Conservation (phyloP, 2,888 invertebrate genomes). For the Tyria jacobaeae region DNA sequence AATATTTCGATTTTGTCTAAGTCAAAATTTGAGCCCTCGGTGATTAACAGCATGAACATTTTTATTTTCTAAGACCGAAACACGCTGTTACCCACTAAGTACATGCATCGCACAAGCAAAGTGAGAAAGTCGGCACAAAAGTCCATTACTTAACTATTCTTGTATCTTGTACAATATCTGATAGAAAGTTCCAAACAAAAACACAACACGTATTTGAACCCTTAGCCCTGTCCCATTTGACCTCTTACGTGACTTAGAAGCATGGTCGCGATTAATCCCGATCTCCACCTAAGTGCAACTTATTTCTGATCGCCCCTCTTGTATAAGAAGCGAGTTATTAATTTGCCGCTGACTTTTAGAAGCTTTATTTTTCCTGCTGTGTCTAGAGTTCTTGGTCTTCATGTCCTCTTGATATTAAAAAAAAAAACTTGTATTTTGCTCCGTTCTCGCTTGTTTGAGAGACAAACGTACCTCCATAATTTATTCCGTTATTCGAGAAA, state of each 20-base stretch:
- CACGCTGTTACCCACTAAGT: too few relatives aligned
- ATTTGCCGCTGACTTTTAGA: slow-evolving; percentile 23
- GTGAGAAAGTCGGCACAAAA: neutral
- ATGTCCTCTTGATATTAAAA: too few relatives aligned
- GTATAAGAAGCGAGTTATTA: slow-evolving; percentile 41
- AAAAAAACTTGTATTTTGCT: too few relatives aligned
- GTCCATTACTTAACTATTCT: neutral
- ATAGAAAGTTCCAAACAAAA: slow-evolving; percentile 19
- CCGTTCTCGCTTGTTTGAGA: too few relatives aligned
- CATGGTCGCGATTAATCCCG: slow-evolving; percentile 56
- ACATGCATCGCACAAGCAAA: too few relatives aligned
- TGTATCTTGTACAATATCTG: slow-evolving; percentile 10
- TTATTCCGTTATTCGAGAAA: too few relatives aligned
- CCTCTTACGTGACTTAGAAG: slow-evolving; percentile 53
- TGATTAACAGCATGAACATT: too few relatives aligned
- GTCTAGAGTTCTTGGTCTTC: too few relatives aligned
- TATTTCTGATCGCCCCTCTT: slow-evolving; percentile 37
- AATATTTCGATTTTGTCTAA: too few relatives aligned
- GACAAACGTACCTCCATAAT: too few relatives aligned
- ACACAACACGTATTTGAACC: slow-evolving; percentile 37
- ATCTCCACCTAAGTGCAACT: slow-evolving; percentile 43
- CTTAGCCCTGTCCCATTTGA: slow-evolving; percentile 33
- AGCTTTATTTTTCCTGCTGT: neutral
- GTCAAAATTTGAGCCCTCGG: too few relatives aligned
- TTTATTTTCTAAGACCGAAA: too few relatives aligned